Evolutionary conservation across 2,113 vertebrate genomes (phyloP), one percentile per base, ranked within the genome.

Genomic region (Nerophis lumbriciformis): DNA sequence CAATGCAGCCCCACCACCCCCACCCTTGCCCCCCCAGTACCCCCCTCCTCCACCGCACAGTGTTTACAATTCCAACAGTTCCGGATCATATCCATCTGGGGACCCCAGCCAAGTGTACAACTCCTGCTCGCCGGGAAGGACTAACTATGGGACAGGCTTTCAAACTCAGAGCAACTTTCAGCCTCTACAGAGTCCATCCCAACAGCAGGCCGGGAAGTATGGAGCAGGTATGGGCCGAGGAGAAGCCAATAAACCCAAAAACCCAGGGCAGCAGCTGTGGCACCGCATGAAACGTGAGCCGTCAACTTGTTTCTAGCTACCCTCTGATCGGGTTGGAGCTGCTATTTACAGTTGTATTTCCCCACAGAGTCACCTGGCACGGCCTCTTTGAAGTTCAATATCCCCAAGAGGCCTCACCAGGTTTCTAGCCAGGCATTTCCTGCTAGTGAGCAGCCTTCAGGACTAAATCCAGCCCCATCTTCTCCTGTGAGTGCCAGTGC

Each of bases 381-480:
- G 4, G 87, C 90, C 35, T 67, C 88, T 6, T 84, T 96, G 53
- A 96, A 96, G 78, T 96, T 96, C 85, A 96, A 94, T 77, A 92
- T 96, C 76, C 81, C 88, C 53, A 95, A 95, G 63, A 90, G 93
- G 62, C 92, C 92, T 1, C 93, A 93, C 58, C 82, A 83, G 75
- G 80, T 83, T 59, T 78, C 91, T 61, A 93, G 67, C 77, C 93
- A 92, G 73, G 87, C 59, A 63, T 94, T 94, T 52, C 52, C 76
- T 21, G 48, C 77, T n/a, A 79, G 67, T 0, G 92, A 93, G 8
- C 91, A 90, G 69, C 61, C 68, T 1, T 55, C 77, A 5, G 85
- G 77, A 35, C 14, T 84, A 39, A 70, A 73, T 73, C 65, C 50
- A n/a, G 10, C 68, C 2, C 57, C 83, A 19, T 77, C 80, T 4